Percentiles rank a stretch among this genome's conserved stretches.
Conservation (phyloP, 2,797 vertebrate species). For the Aselliscus stoliczkanus region DNA sequence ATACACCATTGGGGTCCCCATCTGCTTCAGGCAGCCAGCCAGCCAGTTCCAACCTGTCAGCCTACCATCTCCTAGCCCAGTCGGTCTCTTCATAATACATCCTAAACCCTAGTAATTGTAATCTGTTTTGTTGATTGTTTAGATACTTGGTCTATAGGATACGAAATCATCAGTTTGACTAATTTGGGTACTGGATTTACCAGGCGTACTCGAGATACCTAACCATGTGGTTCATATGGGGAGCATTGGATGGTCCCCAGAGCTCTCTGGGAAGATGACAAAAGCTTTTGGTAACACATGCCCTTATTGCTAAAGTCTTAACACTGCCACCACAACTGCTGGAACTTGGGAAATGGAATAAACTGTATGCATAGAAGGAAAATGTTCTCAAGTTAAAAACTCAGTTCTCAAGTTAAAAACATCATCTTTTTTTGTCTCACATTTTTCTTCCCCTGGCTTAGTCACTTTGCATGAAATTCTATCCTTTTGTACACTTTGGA, state of each 20-base stretch:
- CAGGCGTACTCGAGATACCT: neutral
- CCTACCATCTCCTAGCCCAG: constrained; percentile 5
- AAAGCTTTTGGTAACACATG: neutral
- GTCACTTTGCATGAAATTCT: neutral
- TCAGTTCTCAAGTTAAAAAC: neutral
- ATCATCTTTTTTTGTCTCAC: neutral
- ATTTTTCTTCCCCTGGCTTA: neutral
- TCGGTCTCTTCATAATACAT: constrained; percentile 18
- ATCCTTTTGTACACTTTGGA: neutral
- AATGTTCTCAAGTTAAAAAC: no score
- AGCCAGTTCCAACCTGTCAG: constrained; percentile 46
- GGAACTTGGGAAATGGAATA: neutral
- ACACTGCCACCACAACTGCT: neutral
- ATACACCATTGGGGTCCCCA: constrained; percentile 20
- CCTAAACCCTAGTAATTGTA: constrained; percentile 39
- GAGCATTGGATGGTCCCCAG: neutral
- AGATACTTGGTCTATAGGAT: constrained; percentile 38
- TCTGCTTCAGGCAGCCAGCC: constrained; percentile 61
- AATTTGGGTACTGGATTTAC: neutral
- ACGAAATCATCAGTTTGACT: constrained; percentile 17
- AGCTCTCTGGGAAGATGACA: neutral
- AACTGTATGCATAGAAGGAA: neutral
- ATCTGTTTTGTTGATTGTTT: constrained; percentile 51
- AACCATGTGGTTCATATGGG: neutral
- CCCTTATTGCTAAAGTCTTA: neutral